These are phyloP conservation scores for Egretta garzetta DNA, from an alignment of 2,113 vertebrate species.

Conservation along the genomic window DNA sequence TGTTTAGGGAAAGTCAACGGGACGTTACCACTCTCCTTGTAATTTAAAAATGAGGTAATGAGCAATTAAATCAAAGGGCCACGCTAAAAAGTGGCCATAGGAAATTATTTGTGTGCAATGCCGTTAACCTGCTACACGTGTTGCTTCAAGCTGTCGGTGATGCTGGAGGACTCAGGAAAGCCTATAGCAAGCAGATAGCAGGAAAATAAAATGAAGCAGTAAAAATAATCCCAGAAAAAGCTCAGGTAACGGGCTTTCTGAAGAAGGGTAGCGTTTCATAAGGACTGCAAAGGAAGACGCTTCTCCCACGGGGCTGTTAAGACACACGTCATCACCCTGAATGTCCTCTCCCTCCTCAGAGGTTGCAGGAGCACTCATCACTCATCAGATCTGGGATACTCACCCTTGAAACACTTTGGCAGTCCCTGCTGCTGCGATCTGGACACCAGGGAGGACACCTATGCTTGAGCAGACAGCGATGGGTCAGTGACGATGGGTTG, in stretches of 20 bases:
- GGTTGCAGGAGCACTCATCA: neutral
- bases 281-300: neutral
- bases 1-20: neutral
- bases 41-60: neutral
- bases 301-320: neutral
- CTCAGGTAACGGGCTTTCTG: neutral
- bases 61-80: neutral
- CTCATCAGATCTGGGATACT: neutral
- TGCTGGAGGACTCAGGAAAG: neutral
- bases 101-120: neutral
- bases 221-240: neutral
- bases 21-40: neutral
- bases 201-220: neutral
- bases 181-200: neutral
- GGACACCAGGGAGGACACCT: neutral
- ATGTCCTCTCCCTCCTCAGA: neutral
- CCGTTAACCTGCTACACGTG: neutral
- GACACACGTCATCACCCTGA: neutral
- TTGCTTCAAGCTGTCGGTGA: neutral
- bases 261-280: neutral
- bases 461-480: rapidly evolving
- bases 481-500: neutral
- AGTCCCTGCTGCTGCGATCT: rapidly evolving
- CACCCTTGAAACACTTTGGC: too few species aligned
- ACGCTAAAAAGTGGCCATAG: neutral